Percentiles rank a stretch among this genome's conserved stretches.
These are phyloP conservation scores for Hylomyscus alleni DNA, from an alignment of 2,797 vertebrate genomes.

Conservation along the genomic window DNA sequence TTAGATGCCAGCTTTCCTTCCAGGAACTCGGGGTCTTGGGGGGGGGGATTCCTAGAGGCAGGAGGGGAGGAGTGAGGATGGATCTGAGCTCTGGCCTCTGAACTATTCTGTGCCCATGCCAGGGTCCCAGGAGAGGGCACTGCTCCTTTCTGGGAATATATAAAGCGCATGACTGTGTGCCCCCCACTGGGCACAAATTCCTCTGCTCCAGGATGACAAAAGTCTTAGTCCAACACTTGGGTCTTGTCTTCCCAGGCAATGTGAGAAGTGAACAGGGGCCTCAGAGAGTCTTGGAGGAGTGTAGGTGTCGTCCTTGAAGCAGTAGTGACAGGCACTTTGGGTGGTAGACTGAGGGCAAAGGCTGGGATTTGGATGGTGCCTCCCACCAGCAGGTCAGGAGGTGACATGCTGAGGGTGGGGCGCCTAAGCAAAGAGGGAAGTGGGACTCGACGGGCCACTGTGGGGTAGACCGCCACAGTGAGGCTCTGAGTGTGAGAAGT, in stretches of 20 bases:
- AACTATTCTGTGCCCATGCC: neutral
- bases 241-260: accelerated
- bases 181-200: neutral
- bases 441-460: neutral
- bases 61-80: neutral
- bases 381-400: neutral
- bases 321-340: neutral
- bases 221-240: neutral
- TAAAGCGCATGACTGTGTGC: neutral
- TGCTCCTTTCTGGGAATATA: neutral
- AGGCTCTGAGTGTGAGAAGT: neutral
- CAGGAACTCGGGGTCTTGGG: neutral
- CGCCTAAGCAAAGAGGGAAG: too few species aligned
- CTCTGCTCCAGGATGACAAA: neutral
- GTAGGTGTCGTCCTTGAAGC: neutral
- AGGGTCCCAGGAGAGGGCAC: neutral
- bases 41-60: neutral
- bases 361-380: neutral
- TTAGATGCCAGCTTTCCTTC: neutral
- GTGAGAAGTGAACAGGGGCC: accelerated
- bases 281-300: neutral
- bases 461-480: too few species aligned
- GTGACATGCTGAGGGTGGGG: accelerated
- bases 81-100: neutral
- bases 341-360: neutral